Evolutionary conservation across 2,888 invertebrate genomes (phyloP), one percentile per base, ranked within the genome.

Genomic region (Tholera decimalis): DNA sequence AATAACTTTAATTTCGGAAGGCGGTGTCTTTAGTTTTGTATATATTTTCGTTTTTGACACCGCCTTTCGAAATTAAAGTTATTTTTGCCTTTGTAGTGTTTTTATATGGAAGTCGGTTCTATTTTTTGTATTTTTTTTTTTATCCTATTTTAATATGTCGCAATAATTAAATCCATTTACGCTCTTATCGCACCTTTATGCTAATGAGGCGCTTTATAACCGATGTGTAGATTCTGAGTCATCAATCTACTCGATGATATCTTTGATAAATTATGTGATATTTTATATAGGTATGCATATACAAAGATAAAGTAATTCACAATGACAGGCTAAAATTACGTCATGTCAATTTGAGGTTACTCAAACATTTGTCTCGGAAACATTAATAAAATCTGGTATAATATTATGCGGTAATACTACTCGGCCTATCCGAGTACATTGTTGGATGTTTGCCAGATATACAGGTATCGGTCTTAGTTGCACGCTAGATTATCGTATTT

Each of bases 361-460:
- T 26, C 2, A 39, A 46, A 26, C 13, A 35, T 60, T 26, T 62
- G 35, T 51, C 33, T 22, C 37, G 7, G 44, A 35, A 46, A 51
- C 11, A 43, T 44, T 24, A 22, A 37, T 41, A 30, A 43, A 24
- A 24, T 55, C 22, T 54, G 26, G 1, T 46, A 26, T 33, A 62
- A 26, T 22, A 62, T 51, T 47, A 39, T 51, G 51, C 20, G 20
- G 67, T 39, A 47, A 63, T 63, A 62, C 39, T n/a, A 24, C 20
- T 47, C 18, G 20, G 51, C 24, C 61, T 68, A 51, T 67, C 66
- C 39, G 26, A 39, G 41, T 63, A 72, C 51, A 53, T 26, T 46
- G 50, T 51, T 69, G 74, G 74, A 28, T 4, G 35, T 28, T 20
- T 54, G 75, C 75, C 75, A 71, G 59, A 24, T 67, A 58, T 43